These are phyloP conservation scores for Prinia subflava DNA, from an alignment of 2,113 vertebrate species.

Conservation along the genomic window DNA sequence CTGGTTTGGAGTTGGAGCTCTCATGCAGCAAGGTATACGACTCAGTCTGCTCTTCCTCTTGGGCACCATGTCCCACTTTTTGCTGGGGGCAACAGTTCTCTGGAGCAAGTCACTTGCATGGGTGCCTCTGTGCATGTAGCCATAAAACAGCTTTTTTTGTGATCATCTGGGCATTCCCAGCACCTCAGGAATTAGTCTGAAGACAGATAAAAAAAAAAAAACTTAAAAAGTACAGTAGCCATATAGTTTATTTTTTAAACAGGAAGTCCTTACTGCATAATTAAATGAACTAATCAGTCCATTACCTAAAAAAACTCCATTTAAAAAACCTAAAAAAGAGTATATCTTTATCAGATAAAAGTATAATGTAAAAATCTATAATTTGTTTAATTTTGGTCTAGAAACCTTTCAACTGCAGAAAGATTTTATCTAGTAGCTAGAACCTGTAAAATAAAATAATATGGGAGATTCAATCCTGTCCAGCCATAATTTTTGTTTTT, in stretches of 20 bases:
- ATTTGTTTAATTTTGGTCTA: constrained; percentile 46
- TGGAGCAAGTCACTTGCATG: constrained; percentile 87
- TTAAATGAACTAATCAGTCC: constrained; percentile 11
- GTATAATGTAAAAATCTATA: background rate
- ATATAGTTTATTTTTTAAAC: constrained; percentile 35
- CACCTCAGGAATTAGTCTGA: constrained; percentile 36
- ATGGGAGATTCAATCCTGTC: background rate
- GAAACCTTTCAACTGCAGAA: background rate
- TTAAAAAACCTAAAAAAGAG: constrained; percentile 19
- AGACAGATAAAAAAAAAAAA: constrained; percentile 28
- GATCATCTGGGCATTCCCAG: constrained; percentile 54
- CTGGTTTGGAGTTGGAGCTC: constrained; percentile 99
- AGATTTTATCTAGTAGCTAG: constrained; percentile 41
- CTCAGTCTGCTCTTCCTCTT: constrained; percentile 87
- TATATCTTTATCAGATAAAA: constrained; percentile 18
- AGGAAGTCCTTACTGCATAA: background rate
- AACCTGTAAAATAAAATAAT: constrained; percentile 16
- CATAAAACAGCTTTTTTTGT: constrained; percentile 73
- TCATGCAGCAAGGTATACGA: constrained; percentile 99
- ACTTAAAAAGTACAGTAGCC: background rate
- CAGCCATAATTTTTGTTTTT: background rate
- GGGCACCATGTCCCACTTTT: constrained; percentile 94
- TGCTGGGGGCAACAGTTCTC: constrained; percentile 88
- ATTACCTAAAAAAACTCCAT: background rate
- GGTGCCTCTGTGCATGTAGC: constrained; percentile 97